Evolutionary conservation across 2,113 vertebrate species (phyloP), one percentile per base, ranked within the genome.

Genomic region (Ptychochromis oligacanthus): DNA sequence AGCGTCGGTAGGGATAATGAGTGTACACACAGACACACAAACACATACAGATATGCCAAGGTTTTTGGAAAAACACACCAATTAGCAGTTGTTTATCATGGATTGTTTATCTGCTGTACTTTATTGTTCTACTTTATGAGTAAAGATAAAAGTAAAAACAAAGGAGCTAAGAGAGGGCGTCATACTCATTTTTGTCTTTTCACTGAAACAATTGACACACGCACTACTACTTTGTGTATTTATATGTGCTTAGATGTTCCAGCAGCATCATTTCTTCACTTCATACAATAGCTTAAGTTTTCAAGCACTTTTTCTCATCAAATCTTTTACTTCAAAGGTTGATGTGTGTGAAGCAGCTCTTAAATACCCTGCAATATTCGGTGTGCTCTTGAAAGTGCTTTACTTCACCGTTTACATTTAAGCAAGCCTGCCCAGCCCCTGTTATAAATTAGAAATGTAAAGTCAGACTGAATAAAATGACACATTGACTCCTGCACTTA

Each of bases 41-140:
- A 49, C 49, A 72, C 34, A 60, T 38, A 34, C 22, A 34, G 28
- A 6, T 43, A 55, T 46, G 3, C 38, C 83, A 81, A 78, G 82
- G 79, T 78, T 83, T 77, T 57, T 77, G 8, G 20, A 46, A 83
- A 85, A 91, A 85, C 54, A 80, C 65, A 77, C 79, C 67, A 92
- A 93, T 94, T 94, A 94, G 77, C 65, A 84, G 43, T 82, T 92
- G 87, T 93, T 94, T 56, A 61, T 93, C 58, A 38, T 54, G 65
- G 77, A 82, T 79, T 81, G 70, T 84, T 86, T 91, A 84, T 92
- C 60, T 90, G 31, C 18, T 77, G 24, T 75, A 58, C 55, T 89
- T 87, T 62, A 81, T 84, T 86, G 13, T 91, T 91, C 62, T 60
- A 7, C 75, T 88, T 80, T 70, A 56, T 80, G 38, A 87, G 34